phyloP scores from a whole-genome alignment of 2,113 vertebrate genomes.

The Antigone vipio region DNA sequence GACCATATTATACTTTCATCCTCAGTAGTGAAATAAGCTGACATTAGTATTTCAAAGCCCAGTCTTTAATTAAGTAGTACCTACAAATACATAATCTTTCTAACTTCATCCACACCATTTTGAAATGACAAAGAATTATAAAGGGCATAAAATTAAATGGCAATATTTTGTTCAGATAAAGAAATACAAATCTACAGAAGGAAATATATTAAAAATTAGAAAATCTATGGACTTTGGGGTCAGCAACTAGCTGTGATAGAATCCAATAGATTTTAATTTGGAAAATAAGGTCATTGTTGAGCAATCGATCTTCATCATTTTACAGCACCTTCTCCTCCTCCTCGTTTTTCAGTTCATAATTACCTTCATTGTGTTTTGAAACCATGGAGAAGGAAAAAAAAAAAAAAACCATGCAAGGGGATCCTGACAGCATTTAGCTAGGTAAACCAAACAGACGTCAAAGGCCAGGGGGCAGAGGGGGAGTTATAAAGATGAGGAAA shows the following conservation, averaged over 20 bases:
- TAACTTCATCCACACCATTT: background rate
- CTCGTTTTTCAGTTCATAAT: background rate
- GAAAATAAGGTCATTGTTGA: slow-evolving; percentile 3
- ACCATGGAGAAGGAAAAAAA: slow-evolving; percentile 17
- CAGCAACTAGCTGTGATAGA: background rate
- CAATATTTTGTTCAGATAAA: background rate
- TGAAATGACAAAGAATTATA: background rate
- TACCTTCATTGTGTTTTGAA: slow-evolving; percentile 26
- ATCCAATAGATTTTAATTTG: background rate
- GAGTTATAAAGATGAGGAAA: slow-evolving; percentile 17
- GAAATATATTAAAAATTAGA: background rate
- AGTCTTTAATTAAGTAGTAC: background rate
- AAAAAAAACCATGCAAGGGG: background rate
- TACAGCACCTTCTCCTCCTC: background rate
- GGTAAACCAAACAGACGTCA: slow-evolving; percentile 28
- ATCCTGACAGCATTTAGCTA: slow-evolving; percentile 17
- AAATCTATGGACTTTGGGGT: background rate
- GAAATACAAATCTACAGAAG: background rate
- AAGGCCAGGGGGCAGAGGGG: background rate
- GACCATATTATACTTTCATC: background rate
- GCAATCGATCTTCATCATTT: background rate
- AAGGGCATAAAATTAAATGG: background rate
- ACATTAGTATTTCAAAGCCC: background rate
- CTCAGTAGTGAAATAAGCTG: background rate
- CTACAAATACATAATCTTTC: background rate